phyloP scores from a whole-genome alignment of 1,140 invertebrate genomes.

The Meloidogyne hapla region DNA sequence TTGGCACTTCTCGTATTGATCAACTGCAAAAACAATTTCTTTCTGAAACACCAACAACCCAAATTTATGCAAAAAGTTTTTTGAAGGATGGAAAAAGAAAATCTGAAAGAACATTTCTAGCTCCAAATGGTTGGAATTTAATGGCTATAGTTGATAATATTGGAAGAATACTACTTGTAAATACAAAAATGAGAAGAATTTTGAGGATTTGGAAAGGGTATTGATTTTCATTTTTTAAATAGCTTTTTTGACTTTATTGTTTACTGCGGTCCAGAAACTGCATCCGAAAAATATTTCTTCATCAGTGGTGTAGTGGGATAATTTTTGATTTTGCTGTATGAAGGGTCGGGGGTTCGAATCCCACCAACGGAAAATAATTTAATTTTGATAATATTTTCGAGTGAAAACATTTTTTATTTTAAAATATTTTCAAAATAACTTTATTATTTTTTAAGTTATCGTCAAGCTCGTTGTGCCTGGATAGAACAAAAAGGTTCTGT shows the following conservation, averaged over 20 bases:
- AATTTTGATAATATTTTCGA: too few relatives aligned
- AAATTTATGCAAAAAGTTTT: neutral
- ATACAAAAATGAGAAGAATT: conserved; percentile 37
- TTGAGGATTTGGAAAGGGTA: conserved; percentile 43
- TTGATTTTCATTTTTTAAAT: neutral
- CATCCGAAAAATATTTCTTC: too few relatives aligned
- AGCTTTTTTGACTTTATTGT: too few relatives aligned
- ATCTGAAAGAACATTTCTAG: conserved; percentile 30
- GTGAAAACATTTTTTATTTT: too few relatives aligned
- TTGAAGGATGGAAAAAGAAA: conserved; percentile 27
- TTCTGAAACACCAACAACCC: conserved; percentile 18
- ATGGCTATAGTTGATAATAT: conserved; percentile 40
- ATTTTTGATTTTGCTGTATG: too few relatives aligned
- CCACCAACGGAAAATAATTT: too few relatives aligned
- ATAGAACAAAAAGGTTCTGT: conserved; percentile 33
- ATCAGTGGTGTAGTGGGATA: neutral
- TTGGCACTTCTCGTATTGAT: conserved; percentile 43
- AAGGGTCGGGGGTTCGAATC: too few relatives aligned
- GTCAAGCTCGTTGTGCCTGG: conserved; percentile 49
- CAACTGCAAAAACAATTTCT: conserved; percentile 30
- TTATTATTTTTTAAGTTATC: conserved; percentile 39
- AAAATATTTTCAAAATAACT: too few relatives aligned
- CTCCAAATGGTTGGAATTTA: conserved; percentile 42
- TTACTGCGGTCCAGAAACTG: too few relatives aligned
- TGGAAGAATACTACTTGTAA: conserved; percentile 41